Base-by-base conservation (phyloP, 2,113 vertebrate species). In the Camelus bactrianus region DNA sequence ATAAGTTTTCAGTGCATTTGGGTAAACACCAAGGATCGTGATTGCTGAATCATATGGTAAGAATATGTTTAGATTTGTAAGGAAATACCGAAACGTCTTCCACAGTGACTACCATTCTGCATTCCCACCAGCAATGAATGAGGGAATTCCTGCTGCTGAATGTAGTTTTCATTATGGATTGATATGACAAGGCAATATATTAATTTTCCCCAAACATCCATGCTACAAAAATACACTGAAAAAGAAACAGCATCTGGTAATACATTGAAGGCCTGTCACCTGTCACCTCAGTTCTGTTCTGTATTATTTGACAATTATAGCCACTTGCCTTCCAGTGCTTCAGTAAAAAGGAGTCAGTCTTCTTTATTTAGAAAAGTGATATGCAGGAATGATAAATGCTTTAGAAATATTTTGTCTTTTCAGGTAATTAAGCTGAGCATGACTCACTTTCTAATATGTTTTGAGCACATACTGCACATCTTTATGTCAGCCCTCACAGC, bases 331-430 rank as follows among this genome's bases (percentile, higher is more conserved):
- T 82, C 22, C 82, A 48, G 46, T 69, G 5, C 22, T 50, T 73
- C 32, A 79, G 56, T 35, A 90, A 69, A 69, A 72, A 79, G 22
- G 50, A 80, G 7, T 50, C 17, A 73, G 20, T 28, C 5, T 22
- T 93, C 54, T 96, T 79, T 91, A 38, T 70, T 89, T 85, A 91
- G 90, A 75, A 94, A 80, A 95, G 28, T 65, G 89, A 60, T 30
- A 46, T 26, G 13, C 8, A 75, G 48, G 70, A 79, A 89, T 75
- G 42, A 90, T 5, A 69, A 77, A 83, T 86, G 5, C 67, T 91
- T 86, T 81, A 95, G 69, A 92, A 86, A 89, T 52, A 72, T 7
- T 72, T 72, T 81, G 28, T 79, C 15, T 75, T 93, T 82, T 93
- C 28, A 17, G 64, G 22, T 28, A 32, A 83, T 69, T 73, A 58